Conservation (phyloP, 2,113 vertebrate species). For the Ptychochromis oligacanthus region DNA sequence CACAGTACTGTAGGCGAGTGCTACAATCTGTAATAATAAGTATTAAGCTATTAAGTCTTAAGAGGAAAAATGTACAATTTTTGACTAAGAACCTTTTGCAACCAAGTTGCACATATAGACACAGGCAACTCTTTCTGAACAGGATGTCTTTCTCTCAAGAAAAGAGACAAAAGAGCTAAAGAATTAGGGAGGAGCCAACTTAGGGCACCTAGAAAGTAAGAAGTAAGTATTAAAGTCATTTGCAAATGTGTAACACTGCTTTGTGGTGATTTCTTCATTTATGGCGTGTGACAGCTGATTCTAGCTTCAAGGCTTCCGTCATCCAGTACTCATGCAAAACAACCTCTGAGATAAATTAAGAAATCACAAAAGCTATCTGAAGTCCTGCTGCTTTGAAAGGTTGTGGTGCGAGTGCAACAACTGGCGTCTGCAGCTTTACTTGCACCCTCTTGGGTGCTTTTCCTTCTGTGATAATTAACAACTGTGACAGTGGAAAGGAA, state of each 20-base stretch:
- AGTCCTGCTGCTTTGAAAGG: conserved; percentile 61
- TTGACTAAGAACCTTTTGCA: too few relatives aligned
- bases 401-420: conserved; percentile 36
- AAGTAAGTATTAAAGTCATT: conserved; percentile 4
- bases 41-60: not conserved
- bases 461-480: conserved; percentile 84
- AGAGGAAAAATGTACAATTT: not conserved
- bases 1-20: not conserved
- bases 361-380: conserved; percentile 52
- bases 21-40: not conserved
- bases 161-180: not conserved
- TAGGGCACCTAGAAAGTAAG: not conserved
- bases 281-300: conserved; percentile 14
- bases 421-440: conserved; percentile 47
- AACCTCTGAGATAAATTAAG: conserved; percentile 47
- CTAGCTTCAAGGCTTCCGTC: conserved; percentile 12
- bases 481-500: conserved; percentile 74
- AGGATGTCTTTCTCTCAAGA: not conserved
- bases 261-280: conserved; percentile 27
- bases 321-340: conserved; percentile 9
- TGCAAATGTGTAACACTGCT: not conserved
- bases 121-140: not conserved
- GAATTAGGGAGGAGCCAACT: not conserved
- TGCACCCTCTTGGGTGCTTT: conserved; percentile 79
- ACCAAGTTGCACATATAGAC: not conserved